phyloP scores from a whole-genome alignment of 2,888 invertebrate species.

The Monopis laevigella region DNA sequence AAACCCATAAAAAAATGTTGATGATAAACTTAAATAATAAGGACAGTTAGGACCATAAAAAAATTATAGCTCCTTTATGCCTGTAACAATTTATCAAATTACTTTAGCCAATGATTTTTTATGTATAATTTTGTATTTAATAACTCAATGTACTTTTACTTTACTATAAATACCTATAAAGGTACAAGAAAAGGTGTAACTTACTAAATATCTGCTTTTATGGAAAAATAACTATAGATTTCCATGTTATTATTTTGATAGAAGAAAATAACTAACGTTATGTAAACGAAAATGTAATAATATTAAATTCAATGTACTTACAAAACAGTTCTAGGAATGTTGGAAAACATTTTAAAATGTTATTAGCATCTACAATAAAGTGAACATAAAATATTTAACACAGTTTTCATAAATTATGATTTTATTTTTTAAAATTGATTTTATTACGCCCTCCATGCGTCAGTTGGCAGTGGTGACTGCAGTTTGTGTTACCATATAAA shows the following conservation, averaged over 20 bases:
- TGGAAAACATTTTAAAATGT: constrained; percentile 57
- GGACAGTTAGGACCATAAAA: too few relatives aligned
- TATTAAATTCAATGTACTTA: constrained; percentile 44
- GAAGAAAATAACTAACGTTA: constrained; percentile 37
- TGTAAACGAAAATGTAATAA: constrained; percentile 52
- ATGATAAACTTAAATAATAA: too few relatives aligned
- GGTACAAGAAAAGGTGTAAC: too few relatives aligned
- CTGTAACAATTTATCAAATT: too few relatives aligned
- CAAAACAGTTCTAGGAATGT: constrained; percentile 53
- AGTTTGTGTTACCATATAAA: background rate
- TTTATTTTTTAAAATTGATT: constrained; percentile 11
- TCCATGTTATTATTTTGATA: constrained; percentile 6
- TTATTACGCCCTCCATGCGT: constrained; percentile 43
- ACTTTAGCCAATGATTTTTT: too few relatives aligned
- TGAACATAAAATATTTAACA: constrained; percentile 18
- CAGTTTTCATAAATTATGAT: constrained; percentile 3
- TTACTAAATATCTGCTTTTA: too few relatives aligned
- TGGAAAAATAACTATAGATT: too few relatives aligned
- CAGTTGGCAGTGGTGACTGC: constrained; percentile 18
- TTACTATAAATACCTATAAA: too few relatives aligned
- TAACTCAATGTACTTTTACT: too few relatives aligned
- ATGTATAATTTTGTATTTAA: too few relatives aligned
- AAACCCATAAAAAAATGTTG: too few relatives aligned
- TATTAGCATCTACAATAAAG: constrained; percentile 38
- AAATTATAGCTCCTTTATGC: too few relatives aligned